phyloP scores from a whole-genome alignment of 2,797 vertebrate genomes.

The Myotis myotis region DNA sequence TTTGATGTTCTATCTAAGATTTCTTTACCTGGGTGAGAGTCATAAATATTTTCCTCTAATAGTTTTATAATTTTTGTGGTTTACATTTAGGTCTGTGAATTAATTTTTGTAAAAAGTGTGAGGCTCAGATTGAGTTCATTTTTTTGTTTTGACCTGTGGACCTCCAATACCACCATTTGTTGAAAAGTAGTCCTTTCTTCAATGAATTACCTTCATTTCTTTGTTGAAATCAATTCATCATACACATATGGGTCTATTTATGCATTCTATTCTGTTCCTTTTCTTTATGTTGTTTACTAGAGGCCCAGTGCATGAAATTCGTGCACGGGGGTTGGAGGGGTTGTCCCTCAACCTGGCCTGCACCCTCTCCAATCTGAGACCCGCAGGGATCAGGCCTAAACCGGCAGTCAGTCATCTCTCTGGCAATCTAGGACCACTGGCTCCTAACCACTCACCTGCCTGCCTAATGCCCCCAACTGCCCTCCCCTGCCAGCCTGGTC shows the following conservation, averaged over 20 bases:
- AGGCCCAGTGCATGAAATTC: no score
- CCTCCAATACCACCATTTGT: not conserved
- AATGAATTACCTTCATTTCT: not conserved
- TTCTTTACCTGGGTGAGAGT: not conserved
- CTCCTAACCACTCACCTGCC: no score
- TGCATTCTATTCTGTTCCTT: not conserved
- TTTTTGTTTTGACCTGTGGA: not conserved
- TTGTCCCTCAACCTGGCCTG: no score
- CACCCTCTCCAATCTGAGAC: no score
- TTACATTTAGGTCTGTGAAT: not conserved
- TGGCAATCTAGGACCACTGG: no score
- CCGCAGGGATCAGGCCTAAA: no score
- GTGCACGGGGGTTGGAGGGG: no score
- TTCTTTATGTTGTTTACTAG: not conserved
- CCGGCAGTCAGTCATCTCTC: no score
- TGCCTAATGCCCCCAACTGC: no score
- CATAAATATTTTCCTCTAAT: not conserved
- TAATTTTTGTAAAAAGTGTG: not conserved
- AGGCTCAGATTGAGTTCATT: not conserved
- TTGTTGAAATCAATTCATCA: not conserved
- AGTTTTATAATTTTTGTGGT: not conserved
- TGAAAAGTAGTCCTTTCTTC: not conserved
- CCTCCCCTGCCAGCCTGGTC: no score
- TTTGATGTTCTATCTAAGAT: not conserved
- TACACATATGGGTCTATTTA: not conserved